Conservation (phyloP, 2,797 vertebrate genomes). For the Anas flavirostris region DNA sequence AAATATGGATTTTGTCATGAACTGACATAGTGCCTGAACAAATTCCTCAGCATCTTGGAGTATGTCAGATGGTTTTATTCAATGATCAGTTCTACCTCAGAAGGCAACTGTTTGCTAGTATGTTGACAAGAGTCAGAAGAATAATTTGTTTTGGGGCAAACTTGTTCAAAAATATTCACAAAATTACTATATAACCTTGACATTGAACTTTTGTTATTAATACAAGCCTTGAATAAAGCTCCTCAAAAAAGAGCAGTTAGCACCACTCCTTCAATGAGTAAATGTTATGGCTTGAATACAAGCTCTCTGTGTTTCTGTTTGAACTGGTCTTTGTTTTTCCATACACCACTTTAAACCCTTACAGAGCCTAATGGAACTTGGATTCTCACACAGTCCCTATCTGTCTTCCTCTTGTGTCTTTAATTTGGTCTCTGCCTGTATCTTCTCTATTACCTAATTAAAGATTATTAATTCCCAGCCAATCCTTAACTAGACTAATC, state of each 20-base stretch:
- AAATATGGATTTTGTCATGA: neutral
- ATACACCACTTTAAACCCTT: neutral
- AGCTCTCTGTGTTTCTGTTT: neutral
- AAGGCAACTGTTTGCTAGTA: neutral
- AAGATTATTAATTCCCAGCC: neutral
- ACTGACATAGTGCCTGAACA: neutral
- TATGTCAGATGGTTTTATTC: neutral
- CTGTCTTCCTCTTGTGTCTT: neutral
- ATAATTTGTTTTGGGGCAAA: neutral
- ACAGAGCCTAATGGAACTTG: neutral
- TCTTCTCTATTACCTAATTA: neutral
- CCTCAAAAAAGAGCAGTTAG: neutral
- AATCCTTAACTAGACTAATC: slow-evolving; percentile 6
- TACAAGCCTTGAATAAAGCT: neutral
- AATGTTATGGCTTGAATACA: neutral
- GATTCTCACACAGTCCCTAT: neutral
- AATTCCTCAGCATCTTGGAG: neutral
- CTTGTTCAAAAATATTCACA: neutral
- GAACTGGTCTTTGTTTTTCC: neutral
- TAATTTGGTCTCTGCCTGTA: neutral
- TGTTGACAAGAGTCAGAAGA: neutral
- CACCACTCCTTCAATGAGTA: neutral
- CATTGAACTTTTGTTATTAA: neutral
- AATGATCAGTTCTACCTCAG: neutral
- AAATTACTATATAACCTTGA: neutral